These are phyloP conservation scores for Peucedramus taeniatus DNA, from an alignment of 2,113 vertebrate genomes.

Conservation along the genomic window DNA sequence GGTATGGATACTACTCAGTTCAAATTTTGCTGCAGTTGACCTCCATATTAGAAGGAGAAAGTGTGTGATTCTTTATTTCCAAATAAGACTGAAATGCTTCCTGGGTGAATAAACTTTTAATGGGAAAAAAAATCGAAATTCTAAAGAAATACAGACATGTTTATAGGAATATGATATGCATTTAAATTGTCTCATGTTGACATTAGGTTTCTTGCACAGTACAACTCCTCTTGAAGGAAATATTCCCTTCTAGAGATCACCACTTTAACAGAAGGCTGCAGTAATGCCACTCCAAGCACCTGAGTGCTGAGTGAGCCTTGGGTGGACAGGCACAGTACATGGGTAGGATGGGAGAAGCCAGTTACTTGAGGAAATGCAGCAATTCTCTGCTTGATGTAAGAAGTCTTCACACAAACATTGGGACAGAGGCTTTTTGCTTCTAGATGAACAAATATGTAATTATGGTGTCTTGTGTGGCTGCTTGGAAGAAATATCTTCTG, in stretches of 20 bases:
- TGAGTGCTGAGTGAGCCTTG: neutral
- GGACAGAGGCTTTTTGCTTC: neutral
- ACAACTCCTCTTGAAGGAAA: neutral
- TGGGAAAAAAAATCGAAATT: neutral
- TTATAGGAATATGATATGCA: neutral
- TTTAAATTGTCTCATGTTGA: neutral
- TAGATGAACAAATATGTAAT: neutral
- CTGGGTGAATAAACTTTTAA: neutral
- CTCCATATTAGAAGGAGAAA: neutral
- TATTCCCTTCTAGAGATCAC: neutral
- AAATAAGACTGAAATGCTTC: neutral
- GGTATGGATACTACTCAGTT: neutral
- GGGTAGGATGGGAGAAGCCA: neutral
- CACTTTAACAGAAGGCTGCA: neutral
- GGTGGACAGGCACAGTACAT: rapidly evolving
- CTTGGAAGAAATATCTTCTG: neutral
- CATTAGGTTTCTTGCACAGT: neutral
- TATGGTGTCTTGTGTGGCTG: neutral
- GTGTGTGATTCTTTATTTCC: neutral
- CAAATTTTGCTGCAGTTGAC: neutral
- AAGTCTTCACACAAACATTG: neutral
- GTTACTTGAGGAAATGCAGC: neutral
- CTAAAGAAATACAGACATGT: neutral
- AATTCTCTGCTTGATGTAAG: neutral
- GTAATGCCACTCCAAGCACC: neutral